Evolutionary conservation across 2,888 invertebrate genomes (phyloP).

Genomic region (Leptopterna dolabrata): DNA sequence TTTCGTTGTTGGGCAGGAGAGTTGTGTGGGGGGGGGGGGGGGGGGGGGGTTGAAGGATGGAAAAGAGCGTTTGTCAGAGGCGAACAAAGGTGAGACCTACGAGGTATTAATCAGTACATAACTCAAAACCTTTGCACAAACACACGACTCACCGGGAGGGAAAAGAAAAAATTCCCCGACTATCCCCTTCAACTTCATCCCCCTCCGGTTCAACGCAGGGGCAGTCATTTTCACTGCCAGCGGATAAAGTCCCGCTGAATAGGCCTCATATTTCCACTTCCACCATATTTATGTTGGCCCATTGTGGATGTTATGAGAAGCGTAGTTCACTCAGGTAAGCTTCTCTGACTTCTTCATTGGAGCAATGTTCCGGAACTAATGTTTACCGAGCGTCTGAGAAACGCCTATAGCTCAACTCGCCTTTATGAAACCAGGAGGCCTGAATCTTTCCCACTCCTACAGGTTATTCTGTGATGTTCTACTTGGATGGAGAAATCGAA

Average conservation of each 20-base stretch:
- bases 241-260: slow-evolving; percentile 39
- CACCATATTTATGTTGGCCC: slow-evolving; percentile 39
- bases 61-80: neutral
- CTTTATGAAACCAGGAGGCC: neutral
- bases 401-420: slow-evolving; percentile 19
- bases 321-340: slow-evolving; percentile 37
- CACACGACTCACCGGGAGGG: slow-evolving; percentile 1
- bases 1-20: too few relatives aligned
- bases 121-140: slow-evolving; percentile 38
- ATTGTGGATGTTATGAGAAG: slow-evolving; percentile 46
- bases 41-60: slow-evolving; percentile 1
- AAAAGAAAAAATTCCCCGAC: neutral
- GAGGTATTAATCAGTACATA: slow-evolving; percentile 57
- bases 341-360: slow-evolving; percentile 40
- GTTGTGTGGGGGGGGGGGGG: too few relatives aligned
- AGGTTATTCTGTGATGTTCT: neutral
- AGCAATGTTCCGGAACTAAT: slow-evolving; percentile 28
- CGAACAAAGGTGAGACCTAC: slow-evolving; percentile 46
- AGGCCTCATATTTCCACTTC: slow-evolving; percentile 48
- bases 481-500: too few relatives aligned
- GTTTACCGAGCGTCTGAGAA: neutral
- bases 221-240: slow-evolving; percentile 38
- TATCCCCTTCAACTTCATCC: slow-evolving; percentile 31
- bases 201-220: neutral
- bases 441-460: neutral